Percentiles rank a stretch among this genome's conserved stretches.
phyloP scores from a whole-genome alignment of 1,140 invertebrate species.

The Neodiprion lecontei region DNA sequence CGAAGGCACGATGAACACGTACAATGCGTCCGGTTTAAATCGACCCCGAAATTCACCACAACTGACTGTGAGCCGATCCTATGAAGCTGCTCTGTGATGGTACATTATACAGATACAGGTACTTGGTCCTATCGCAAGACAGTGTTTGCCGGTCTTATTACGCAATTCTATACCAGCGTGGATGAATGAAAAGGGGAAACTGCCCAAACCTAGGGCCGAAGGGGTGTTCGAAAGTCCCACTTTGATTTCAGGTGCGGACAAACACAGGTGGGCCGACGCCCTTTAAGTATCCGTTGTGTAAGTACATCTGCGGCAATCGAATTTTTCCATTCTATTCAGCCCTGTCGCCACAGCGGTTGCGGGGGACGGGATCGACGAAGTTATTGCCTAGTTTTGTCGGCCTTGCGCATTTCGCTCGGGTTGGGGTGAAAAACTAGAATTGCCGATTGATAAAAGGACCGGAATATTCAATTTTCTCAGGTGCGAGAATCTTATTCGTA shows the following conservation, averaged over 20 bases:
- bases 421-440: too few species aligned
- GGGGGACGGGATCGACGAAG: too few species aligned
- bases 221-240: constrained; percentile 23
- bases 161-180: constrained; percentile 12
- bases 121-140: background rate
- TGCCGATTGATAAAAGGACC: too few species aligned
- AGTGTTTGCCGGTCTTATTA: background rate
- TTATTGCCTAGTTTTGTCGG: too few species aligned
- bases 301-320: background rate
- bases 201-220: background rate
- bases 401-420: background rate
- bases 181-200: constrained; percentile 7
- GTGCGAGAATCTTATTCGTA: background rate
- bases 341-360: background rate
- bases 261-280: constrained; percentile 54
- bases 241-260: constrained; percentile 55
- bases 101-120: too few species aligned
- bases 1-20: constrained; percentile 12
- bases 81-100: too few species aligned
- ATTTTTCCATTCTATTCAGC: background rate
- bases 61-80: too few species aligned
- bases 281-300: background rate
- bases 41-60: background rate
- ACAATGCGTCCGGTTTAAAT: constrained; percentile 13
- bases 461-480: constrained; percentile 17